Evolutionary conservation across 2,888 invertebrate genomes (phyloP).

Genomic region (Callinectes sapidus): DNA sequence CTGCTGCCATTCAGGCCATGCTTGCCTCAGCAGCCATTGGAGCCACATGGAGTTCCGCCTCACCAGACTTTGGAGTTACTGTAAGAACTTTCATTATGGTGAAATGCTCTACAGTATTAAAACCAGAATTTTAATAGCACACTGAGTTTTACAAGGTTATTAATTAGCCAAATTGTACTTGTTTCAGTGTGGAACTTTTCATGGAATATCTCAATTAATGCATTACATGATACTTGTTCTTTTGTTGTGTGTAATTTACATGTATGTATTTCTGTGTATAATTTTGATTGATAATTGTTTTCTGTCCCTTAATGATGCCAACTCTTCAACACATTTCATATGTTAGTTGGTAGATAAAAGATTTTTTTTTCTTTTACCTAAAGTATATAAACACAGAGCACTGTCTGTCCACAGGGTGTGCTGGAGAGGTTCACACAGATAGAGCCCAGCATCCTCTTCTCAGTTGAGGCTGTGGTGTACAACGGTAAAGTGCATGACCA

Average conservation of each 20-base stretch:
- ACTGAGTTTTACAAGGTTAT: not conserved
- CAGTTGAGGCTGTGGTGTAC: constrained; percentile 79
- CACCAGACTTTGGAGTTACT: constrained; percentile 79
- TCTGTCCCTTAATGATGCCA: not conserved
- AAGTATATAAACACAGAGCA: not conserved
- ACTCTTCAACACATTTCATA: not conserved
- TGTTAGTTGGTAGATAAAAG: not conserved
- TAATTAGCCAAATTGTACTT: not conserved
- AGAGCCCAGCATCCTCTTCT: constrained; percentile 78
- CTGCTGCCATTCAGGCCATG: constrained; percentile 78
- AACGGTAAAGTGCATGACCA: constrained; percentile 78
- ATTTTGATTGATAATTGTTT: not conserved
- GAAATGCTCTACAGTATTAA: not conserved
- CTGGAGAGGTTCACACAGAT: constrained; percentile 78
- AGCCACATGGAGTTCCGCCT: constrained; percentile 79
- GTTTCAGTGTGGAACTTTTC: not conserved
- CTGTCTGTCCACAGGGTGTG: constrained; percentile 74
- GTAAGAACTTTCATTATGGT: constrained; percentile 45
- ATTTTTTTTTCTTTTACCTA: not conserved
- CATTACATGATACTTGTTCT: too few species aligned
- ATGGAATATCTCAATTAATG: not conserved
- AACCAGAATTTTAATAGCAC: not conserved
- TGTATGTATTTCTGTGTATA: not conserved
- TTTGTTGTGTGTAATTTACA: too few species aligned
- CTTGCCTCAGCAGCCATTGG: constrained; percentile 78